Percentiles rank a stretch among this genome's conserved stretches.
These are phyloP conservation scores for Venusia cambrica DNA, from an alignment of 2,888 invertebrate species.

Conservation along the genomic window DNA sequence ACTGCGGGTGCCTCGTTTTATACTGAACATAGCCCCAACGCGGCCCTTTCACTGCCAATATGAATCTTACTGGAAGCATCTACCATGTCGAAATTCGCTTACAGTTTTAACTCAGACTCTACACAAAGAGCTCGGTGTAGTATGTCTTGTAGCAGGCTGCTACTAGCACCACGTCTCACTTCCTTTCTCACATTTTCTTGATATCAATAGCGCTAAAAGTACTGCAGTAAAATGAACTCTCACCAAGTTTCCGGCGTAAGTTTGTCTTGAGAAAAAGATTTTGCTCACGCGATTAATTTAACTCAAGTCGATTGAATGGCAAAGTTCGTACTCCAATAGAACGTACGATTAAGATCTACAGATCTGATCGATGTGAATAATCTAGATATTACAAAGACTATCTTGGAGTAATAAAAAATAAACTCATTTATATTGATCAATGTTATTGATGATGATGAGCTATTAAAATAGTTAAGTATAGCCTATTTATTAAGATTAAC, in stretches of 20 bases:
- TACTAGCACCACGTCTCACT: constrained; percentile 65
- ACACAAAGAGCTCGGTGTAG: constrained; percentile 60
- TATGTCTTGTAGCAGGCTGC: constrained; percentile 63
- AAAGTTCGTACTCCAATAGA: no score
- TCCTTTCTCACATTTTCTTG: constrained; percentile 79
- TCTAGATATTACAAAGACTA: no score
- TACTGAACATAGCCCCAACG: constrained; percentile 62
- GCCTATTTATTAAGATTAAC: no score
- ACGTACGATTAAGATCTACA: no score
- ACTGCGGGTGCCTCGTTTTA: constrained; percentile 73
- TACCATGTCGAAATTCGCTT: constrained; percentile 62
- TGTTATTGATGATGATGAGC: no score
- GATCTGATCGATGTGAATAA: no score
- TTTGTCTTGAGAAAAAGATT: constrained; percentile 55
- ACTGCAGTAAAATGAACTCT: constrained; percentile 63
- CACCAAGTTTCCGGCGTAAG: constrained; percentile 59
- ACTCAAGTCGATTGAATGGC: constrained; percentile 31
- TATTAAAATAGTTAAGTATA: no score
- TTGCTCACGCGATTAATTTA: constrained; percentile 42
- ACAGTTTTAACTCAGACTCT: constrained; percentile 47
- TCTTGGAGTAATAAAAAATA: no score
- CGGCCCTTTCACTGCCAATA: constrained; percentile 65
- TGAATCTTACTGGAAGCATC: constrained; percentile 62
- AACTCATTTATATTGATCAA: no score
- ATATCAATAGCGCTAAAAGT: constrained; percentile 71